Evolutionary conservation across 2,797 vertebrate genomes (phyloP), one percentile per base, ranked within the genome.

Genomic region (Anguilla anguilla): DNA sequence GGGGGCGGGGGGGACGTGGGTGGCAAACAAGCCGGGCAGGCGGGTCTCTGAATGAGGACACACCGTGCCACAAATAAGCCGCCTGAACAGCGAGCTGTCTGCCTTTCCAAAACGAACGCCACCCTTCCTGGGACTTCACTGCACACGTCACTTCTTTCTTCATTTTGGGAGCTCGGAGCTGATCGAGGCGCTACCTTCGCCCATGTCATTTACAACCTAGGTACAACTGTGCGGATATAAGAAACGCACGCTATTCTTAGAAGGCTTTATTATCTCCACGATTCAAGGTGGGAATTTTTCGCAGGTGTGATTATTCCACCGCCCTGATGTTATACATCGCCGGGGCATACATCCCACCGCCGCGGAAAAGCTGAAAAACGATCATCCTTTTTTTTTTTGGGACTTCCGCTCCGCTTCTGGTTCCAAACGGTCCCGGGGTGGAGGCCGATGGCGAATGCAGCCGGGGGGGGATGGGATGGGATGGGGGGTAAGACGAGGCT

Each of bases 401-500:
- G 94, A 96, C 93, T 96, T 94, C 92, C 95, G 96, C 95, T 96
- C 95, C 95, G 95, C 95, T 96, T 95, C 94, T 92, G 93, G 93
- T 92, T 94, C 89, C 92, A 95, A 96, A 96, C 94, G 95, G 53
- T 92, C 95, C 96, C 49, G 4, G 96, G 96, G 91, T 95, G 96
- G 35, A 95, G 95, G 4, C 95, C 96, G 95, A 35, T 96, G 95
- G 95, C 95, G 96, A 97, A 96, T 96, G 95, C 96, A 94, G 94
- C 96, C 95, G 31, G 31, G 31, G 31, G 1, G 35, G 35, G 35
- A 35, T n/a, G n/a, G n/a, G n/a, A n/a, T n/a, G 35, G 35, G 35
- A 35, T 1, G 35, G 96, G 94, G 96, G 95, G 96, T 96, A 96
- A 96, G 95, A 94, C 88, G 91, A 92, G 85, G 95, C 94, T 95